phyloP scores from a whole-genome alignment of 1,140 invertebrate genomes.

The Calliopsis andreniformis region DNA sequence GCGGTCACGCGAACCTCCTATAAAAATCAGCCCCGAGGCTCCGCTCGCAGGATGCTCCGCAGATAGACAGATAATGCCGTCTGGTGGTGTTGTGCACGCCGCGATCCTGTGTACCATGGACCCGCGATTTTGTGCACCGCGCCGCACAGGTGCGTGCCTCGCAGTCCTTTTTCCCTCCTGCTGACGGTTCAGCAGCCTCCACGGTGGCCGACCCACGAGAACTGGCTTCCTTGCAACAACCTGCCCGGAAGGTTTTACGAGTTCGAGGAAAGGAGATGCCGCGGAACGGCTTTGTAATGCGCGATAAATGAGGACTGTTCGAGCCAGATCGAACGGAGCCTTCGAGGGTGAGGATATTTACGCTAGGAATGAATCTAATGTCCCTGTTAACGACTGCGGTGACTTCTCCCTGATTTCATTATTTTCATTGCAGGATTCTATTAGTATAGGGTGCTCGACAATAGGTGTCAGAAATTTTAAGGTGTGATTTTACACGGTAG shows the following conservation, averaged over 20 bases:
- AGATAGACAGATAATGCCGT: conserved; percentile 67
- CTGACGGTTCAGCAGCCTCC: conserved; percentile 12
- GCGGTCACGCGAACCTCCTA: conserved; percentile 72
- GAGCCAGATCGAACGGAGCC: too few relatives aligned
- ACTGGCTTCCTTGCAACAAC: not conserved
- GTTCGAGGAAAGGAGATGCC: conserved; percentile 54
- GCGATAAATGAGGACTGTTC: conserved; percentile 1
- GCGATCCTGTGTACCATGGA: conserved; percentile 13
- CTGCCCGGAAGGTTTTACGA: conserved; percentile 46
- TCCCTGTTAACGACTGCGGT: too few relatives aligned
- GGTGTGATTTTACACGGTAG: too few relatives aligned
- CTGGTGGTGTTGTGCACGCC: conserved; percentile 26
- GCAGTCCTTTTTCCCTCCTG: conserved; percentile 43
- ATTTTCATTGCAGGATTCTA: too few relatives aligned
- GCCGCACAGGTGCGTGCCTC: conserved; percentile 68
- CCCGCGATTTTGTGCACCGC: conserved; percentile 16
- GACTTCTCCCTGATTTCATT: too few relatives aligned
- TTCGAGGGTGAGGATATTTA: too few relatives aligned
- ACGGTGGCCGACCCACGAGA: conserved; percentile 22
- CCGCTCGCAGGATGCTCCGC: conserved; percentile 54
- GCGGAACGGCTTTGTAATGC: conserved; percentile 17
- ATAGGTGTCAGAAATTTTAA: too few relatives aligned
- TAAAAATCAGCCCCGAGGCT: conserved; percentile 69
- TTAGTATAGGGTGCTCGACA: too few relatives aligned
- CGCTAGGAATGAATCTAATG: too few relatives aligned